Evolutionary conservation across 2,888 invertebrate species (phyloP).

Genomic region (Drosophila putrida): DNA sequence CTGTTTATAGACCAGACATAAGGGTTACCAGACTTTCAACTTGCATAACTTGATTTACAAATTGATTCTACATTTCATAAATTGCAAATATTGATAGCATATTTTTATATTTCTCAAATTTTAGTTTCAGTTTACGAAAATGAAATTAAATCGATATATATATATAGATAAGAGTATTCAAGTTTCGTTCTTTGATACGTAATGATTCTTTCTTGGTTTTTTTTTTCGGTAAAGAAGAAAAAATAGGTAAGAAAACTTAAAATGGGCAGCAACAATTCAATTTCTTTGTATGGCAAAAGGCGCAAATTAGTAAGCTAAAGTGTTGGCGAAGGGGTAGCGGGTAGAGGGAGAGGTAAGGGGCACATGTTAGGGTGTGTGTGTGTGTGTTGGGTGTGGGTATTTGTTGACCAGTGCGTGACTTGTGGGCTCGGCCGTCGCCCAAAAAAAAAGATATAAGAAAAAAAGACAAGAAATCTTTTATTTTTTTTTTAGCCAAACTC

Average conservation of each 20-base stretch:
- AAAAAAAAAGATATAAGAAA: conserved; percentile 19
- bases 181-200: not conserved
- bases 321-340: not conserved
- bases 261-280: conserved; percentile 65
- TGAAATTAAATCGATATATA: not conserved
- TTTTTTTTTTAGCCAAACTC: conserved; percentile 27
- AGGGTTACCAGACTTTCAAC: no score
- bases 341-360: not conserved
- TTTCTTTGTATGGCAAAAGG: conserved; percentile 75
- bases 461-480: conserved; percentile 6
- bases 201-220: conserved; percentile 1
- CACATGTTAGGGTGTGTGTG: conserved; percentile 23
- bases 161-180: not conserved
- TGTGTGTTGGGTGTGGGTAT: conserved; percentile 39
- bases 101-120: no score
- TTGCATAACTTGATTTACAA: no score
- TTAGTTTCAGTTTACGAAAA: not conserved
- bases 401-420: conserved; percentile 75
- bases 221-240: conserved; percentile 1
- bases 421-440: conserved; percentile 62
- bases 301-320: conserved; percentile 62
- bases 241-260: conserved; percentile 10
- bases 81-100: not conserved
- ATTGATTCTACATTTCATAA: no score
- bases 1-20: no score